A percentile compares a stretch with the other conserved stretches of the same genome.
These are phyloP conservation scores for Dipodomys merriami DNA, from an alignment of 2,113 vertebrate genomes.

Conservation along the genomic window DNA sequence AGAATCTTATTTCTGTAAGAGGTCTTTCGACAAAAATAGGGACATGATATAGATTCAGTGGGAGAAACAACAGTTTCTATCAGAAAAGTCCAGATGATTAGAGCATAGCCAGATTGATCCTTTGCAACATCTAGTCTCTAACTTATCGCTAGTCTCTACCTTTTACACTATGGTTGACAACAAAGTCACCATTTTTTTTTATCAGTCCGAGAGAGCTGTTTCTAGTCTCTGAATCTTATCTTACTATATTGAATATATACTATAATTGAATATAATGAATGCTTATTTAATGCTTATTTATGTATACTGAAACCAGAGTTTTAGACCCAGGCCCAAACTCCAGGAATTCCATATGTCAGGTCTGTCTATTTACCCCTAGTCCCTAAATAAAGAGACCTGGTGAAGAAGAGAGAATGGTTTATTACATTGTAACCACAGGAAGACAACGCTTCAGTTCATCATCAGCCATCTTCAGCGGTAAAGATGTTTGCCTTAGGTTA, in stretches of 20 bases:
- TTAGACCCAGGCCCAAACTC: no score
- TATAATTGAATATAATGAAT: no score
- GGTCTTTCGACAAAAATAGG: slow-evolving; percentile 56
- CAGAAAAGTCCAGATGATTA: slow-evolving; percentile 56
- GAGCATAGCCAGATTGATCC: slow-evolving; percentile 22
- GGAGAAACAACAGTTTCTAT: slow-evolving; percentile 56
- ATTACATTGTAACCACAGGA: no score
- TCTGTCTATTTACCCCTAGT: no score
- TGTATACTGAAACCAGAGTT: not conserved
- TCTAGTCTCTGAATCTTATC: not conserved
- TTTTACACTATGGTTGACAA: not conserved
- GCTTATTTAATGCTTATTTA: not conserved
- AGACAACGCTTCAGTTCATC: no score
- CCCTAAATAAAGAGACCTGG: no score
- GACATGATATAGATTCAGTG: slow-evolving; percentile 56
- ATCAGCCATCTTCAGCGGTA: no score
- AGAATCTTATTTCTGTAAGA: slow-evolving; percentile 34
- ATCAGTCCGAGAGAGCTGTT: not conserved
- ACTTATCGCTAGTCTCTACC: not conserved
- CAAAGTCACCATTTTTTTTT: not conserved
- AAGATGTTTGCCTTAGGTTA: no score
- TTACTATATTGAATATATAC: not conserved
- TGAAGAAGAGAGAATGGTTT: no score
- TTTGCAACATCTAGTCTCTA: slow-evolving; percentile 35
- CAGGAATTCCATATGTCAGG: no score